These are phyloP conservation scores for Apamea epomidion DNA, from an alignment of 2,888 invertebrate species.

Conservation along the genomic window DNA sequence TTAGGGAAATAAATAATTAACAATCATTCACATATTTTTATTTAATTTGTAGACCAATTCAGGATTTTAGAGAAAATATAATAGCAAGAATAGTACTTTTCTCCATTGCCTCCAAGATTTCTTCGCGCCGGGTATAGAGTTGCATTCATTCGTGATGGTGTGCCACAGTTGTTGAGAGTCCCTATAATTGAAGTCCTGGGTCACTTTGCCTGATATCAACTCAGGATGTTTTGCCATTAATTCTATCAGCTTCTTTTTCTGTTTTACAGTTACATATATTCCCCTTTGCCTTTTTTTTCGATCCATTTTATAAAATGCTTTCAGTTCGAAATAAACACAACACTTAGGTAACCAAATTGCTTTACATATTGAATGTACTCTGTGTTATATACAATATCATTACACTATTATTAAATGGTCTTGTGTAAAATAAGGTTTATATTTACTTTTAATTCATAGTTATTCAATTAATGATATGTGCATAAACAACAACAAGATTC, in stretches of 20 bases:
- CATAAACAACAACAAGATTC: background rate
- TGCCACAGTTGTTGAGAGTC: slow-evolving; percentile 84
- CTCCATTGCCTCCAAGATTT: slow-evolving; percentile 88
- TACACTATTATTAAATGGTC: background rate
- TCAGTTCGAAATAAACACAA: background rate
- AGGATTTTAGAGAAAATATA: background rate
- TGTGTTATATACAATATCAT: background rate
- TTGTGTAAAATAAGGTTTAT: background rate
- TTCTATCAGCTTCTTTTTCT: slow-evolving; percentile 84
- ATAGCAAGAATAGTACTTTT: slow-evolving; percentile 74
- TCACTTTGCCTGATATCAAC: slow-evolving; percentile 80
- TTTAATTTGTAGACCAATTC: background rate
- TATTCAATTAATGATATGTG: background rate
- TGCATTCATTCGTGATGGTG: slow-evolving; percentile 82
- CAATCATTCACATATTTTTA: too few relatives aligned
- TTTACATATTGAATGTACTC: background rate
- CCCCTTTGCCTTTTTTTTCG: slow-evolving; percentile 77
- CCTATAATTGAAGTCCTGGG: slow-evolving; percentile 79
- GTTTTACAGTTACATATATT: slow-evolving; percentile 79
- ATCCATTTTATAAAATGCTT: slow-evolving; percentile 73
- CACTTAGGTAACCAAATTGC: background rate
- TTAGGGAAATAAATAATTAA: background rate
- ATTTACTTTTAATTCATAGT: background rate
- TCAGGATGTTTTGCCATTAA: slow-evolving; percentile 83
- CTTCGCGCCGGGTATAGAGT: slow-evolving; percentile 82